Evolutionary conservation across 2,113 vertebrate genomes (phyloP), one percentile per base, ranked within the genome.

Genomic region (Ophiodon elongatus): DNA sequence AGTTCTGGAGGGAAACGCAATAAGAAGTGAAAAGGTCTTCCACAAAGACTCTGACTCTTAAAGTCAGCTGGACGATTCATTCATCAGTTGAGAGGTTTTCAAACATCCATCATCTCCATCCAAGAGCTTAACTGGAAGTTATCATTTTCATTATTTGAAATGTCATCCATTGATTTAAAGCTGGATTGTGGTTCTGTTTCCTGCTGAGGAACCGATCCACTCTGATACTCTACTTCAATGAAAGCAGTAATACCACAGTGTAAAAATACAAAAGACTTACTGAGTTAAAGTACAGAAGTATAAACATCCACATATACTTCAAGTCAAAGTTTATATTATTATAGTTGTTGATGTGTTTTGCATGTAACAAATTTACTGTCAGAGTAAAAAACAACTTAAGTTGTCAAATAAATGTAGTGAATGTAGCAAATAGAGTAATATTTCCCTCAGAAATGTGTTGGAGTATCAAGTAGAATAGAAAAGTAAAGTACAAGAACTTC

Each of bases 1-100:
- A 84, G 66, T 25, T 23, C 13, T 27, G 67, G 25, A 67, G 74
- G 43, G 31, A 54, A 63, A 85, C 54, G 65, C 72, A 65, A 66
- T 35, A 47, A 21, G 15, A 43, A 59, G 74, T 56, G 4, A 11
- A 2, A 7, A 23, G 5, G 39, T 76, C 29, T 0, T 73, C 60
- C 31, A 25, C 4, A 35, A 21, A 63, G 66, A 85, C 19, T n/a
- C n/a, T 35, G 25, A 19, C 62, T 47, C 25, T 25, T 35, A 29
- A n/a, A 27, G 45, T 70, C 50, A 35, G 60, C 25, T 6, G 25
- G 27, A 33, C n/a, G 59, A 31, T 33, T 79, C 45, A 59, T 43
- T 33, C 17, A 70, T 82, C 54, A 6, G 23, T 23, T 57, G 41
- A 31, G 33, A 59, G 31, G 17, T 72, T 72, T 54, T 52, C 60